A percentile compares a stretch with the other conserved stretches of the same genome.
Evolutionary conservation across 2,888 invertebrate species (phyloP).

Genomic region (Clusia tigrina): DNA sequence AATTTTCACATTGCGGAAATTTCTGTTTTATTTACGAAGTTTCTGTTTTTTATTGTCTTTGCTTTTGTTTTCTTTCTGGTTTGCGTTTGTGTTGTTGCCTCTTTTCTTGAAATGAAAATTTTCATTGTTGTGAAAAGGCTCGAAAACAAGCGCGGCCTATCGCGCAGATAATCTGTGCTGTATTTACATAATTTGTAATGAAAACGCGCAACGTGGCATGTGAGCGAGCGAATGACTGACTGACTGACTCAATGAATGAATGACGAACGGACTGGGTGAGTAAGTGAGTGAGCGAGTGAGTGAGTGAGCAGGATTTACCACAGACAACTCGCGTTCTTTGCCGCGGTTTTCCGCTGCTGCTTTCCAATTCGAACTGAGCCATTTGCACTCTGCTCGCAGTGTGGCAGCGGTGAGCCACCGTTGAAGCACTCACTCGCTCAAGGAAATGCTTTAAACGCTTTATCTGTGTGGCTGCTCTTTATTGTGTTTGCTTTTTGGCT

Average conservation of each 20-base stretch:
- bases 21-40: slow-evolving; percentile 30
- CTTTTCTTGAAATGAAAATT: neutral
- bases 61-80: neutral
- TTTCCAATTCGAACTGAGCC: slow-evolving; percentile 36
- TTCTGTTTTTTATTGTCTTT: neutral
- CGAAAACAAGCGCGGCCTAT: no score
- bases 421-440: neutral
- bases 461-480: neutral
- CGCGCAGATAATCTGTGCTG: neutral
- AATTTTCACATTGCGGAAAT: slow-evolving; percentile 45
- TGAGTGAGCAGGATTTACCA: no score
- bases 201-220: no score
- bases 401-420: slow-evolving; percentile 17
- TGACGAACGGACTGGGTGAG: no score
- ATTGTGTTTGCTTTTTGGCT: slow-evolving; percentile 6
- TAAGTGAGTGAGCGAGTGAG: no score
- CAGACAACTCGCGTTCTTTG: neutral
- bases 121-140: neutral
- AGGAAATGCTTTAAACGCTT: slow-evolving; percentile 4
- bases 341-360: neutral
- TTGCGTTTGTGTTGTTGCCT: no score
- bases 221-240: no score
- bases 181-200: slow-evolving; percentile 8
- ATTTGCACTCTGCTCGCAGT: slow-evolving; percentile 34
- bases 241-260: no score